These are phyloP conservation scores for Parnassius apollo DNA, from an alignment of 2,888 invertebrate species.

Conservation along the genomic window DNA sequence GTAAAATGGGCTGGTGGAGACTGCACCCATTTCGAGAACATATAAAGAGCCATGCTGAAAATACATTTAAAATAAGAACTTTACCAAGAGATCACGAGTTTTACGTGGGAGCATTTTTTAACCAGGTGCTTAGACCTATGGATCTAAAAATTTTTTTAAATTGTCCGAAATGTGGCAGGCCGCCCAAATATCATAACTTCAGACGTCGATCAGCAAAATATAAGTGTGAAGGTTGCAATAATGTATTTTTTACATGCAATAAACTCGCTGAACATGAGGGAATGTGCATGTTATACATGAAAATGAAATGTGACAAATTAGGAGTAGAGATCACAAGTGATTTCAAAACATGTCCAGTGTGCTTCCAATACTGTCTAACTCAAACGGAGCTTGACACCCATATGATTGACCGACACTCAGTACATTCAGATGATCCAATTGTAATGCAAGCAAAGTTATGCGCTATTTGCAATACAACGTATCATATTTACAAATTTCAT, in stretches of 20 bases:
- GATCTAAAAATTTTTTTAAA: background rate
- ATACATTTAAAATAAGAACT: background rate
- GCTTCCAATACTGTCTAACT: background rate
- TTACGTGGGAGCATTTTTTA: background rate
- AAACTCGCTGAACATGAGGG: background rate
- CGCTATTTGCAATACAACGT: background rate
- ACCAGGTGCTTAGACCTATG: background rate
- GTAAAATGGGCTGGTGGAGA: slow-evolving; percentile 19
- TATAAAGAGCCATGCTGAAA: slow-evolving; percentile 2
- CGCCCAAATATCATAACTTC: background rate
- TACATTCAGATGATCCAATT: slow-evolving; percentile 2
- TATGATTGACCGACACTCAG: background rate
- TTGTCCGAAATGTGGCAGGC: slow-evolving; percentile 8
- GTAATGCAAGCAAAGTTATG: background rate
- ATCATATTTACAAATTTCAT: background rate
- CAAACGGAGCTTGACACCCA: background rate
- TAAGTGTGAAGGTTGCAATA: slow-evolving; percentile 2
- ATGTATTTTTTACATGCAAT: background rate
- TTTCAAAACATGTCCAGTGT: background rate
- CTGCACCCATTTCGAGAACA: slow-evolving; percentile 17
- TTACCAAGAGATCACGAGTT: background rate
- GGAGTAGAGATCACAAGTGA: background rate
- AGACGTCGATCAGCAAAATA: background rate
- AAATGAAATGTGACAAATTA: background rate
- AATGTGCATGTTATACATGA: background rate